phyloP scores from a whole-genome alignment of 1,140 invertebrate species.

The Bicyclus anynana region DNA sequence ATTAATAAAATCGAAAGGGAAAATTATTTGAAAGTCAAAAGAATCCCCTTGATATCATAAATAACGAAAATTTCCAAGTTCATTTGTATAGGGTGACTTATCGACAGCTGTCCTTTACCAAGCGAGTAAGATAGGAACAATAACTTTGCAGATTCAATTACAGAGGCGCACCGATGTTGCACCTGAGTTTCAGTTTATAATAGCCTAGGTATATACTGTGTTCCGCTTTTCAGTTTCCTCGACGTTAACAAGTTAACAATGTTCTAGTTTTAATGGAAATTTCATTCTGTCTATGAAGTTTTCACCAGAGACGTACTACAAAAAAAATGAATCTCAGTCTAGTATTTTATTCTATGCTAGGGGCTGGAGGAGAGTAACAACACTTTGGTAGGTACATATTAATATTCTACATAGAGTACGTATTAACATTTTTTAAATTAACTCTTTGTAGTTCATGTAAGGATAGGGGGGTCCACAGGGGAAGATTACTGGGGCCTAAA shows the following conservation, averaged over 20 bases:
- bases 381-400: no score
- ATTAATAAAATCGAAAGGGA: neutral
- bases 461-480: no score
- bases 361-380: no score
- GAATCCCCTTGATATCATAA: no score
- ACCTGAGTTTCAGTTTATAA: slow-evolving; percentile 12
- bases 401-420: no score
- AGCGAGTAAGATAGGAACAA: slow-evolving; percentile 2
- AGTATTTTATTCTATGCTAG: no score
- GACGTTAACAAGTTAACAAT: neutral
- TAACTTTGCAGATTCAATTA: slow-evolving; percentile 50
- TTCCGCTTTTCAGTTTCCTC: neutral
- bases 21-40: neutral
- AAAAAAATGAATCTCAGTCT: no score
- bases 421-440: no score
- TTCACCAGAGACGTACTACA: no score
- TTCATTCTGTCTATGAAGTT: neutral
- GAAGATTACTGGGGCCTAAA: no score
- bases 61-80: no score
- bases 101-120: neutral
- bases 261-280: slow-evolving; percentile 12
- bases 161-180: slow-evolving; percentile 4
- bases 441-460: no score
- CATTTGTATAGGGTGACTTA: neutral
- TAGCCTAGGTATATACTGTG: neutral